phyloP scores from a whole-genome alignment of 2,888 invertebrate species.

The Fragum whitleyi region DNA sequence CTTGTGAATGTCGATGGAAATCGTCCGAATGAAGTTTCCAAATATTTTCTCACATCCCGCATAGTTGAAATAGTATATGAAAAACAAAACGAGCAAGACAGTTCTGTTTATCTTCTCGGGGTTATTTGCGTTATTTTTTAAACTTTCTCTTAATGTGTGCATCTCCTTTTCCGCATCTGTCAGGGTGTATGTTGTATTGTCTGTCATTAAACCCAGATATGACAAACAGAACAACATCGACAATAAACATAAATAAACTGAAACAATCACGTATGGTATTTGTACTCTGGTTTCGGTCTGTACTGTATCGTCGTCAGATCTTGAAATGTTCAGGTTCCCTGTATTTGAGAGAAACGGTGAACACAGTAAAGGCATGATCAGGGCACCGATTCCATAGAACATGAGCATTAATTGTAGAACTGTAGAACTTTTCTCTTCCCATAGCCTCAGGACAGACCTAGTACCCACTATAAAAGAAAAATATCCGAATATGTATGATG shows the following conservation, averaged over 20 bases:
- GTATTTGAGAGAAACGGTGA: slow-evolving; percentile 51
- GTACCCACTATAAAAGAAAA: slow-evolving; percentile 37
- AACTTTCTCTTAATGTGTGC: not conserved
- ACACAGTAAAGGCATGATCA: slow-evolving; percentile 43
- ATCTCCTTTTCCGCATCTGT: not conserved
- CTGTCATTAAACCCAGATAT: not conserved
- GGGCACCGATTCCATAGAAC: slow-evolving; percentile 52
- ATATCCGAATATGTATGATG: not conserved
- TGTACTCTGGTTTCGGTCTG: slow-evolving; percentile 40
- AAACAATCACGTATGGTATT: slow-evolving; percentile 33
- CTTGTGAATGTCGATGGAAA: slow-evolving; percentile 51
- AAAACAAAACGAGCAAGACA: slow-evolving; percentile 25
- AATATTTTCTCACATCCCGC: slow-evolving; percentile 50
- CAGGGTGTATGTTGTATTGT: not conserved
- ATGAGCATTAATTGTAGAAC: slow-evolving; percentile 47
- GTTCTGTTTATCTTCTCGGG: not conserved
- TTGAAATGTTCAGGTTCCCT: not conserved
- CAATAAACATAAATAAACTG: slow-evolving; percentile 31
- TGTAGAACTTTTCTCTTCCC: slow-evolving; percentile 41
- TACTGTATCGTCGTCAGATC: not conserved
- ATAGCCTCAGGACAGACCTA: slow-evolving; percentile 31
- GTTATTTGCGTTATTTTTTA: not conserved
- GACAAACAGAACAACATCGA: slow-evolving; percentile 35
- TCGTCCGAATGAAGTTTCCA: slow-evolving; percentile 44
- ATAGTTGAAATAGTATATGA: slow-evolving; percentile 45